Conservation (phyloP, 1,140 invertebrate species). For the Danaus melanippus region DNA sequence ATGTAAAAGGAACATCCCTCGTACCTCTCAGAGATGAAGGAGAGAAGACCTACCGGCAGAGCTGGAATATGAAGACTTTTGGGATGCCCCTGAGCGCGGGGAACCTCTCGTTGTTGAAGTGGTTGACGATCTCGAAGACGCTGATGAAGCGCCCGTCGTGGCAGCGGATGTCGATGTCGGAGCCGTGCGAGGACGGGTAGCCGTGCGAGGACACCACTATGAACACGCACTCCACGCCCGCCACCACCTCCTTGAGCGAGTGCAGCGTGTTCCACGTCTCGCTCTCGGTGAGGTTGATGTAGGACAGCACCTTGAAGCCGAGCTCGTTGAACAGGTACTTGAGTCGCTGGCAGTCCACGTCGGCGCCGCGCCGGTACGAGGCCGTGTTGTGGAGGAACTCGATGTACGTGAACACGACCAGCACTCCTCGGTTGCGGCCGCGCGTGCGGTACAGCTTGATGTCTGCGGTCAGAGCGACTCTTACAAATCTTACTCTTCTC, state of each 20-base stretch:
- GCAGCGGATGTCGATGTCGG: slow-evolving; percentile 56
- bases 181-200: slow-evolving; percentile 34
- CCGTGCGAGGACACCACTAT: slow-evolving; percentile 68
- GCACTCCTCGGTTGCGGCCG: slow-evolving; percentile 43
- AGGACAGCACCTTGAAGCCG: slow-evolving; percentile 50
- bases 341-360: slow-evolving; percentile 53
- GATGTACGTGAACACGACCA: slow-evolving; percentile 58
- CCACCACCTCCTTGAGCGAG: slow-evolving; percentile 32
- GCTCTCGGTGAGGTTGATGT: slow-evolving; percentile 41
- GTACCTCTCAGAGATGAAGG: neutral
- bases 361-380: slow-evolving; percentile 41
- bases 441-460: slow-evolving; percentile 48
- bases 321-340: slow-evolving; percentile 60
- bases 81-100: slow-evolving; percentile 76
- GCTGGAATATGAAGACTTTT: slow-evolving; percentile 86
- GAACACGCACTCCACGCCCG: slow-evolving; percentile 55
- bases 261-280: slow-evolving; percentile 43
- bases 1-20: neutral
- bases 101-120: slow-evolving; percentile 76
- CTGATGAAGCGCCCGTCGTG: slow-evolving; percentile 62
- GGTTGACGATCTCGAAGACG: slow-evolving; percentile 69
- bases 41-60: slow-evolving; percentile 73
- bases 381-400: slow-evolving; percentile 47
- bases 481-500: no score
- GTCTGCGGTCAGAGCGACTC: slow-evolving; percentile 21